Percentiles rank a stretch among this genome's conserved stretches.
These are phyloP conservation scores for Dusona sp. DNA, from an alignment of 2,888 invertebrate species.

Conservation along the genomic window DNA sequence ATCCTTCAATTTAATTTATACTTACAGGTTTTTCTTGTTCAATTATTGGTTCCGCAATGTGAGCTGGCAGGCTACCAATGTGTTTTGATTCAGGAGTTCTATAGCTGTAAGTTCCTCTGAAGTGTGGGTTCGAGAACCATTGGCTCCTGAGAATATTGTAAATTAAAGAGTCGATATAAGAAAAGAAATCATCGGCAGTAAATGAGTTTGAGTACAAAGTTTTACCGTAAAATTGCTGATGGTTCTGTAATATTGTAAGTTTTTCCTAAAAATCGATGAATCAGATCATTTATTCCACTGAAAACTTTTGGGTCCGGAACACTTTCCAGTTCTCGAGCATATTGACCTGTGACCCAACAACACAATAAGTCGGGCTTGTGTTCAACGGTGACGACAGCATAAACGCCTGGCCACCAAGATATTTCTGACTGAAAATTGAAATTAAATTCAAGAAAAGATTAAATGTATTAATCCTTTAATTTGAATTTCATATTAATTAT, in stretches of 20 bases:
- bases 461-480: not conserved
- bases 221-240: slow-evolving; percentile 85
- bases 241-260: slow-evolving; percentile 85
- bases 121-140: slow-evolving; percentile 90
- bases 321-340: slow-evolving; percentile 87
- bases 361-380: slow-evolving; percentile 87
- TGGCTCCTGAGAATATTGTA: slow-evolving; percentile 82
- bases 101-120: slow-evolving; percentile 90
- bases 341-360: slow-evolving; percentile 88
- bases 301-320: slow-evolving; percentile 86
- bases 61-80: slow-evolving; percentile 84
- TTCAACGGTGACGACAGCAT: slow-evolving; percentile 88
- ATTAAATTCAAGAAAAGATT: not conserved
- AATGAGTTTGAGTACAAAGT: slow-evolving; percentile 17
- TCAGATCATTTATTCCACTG: slow-evolving; percentile 83
- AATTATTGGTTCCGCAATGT: slow-evolving; percentile 86
- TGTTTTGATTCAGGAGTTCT: slow-evolving; percentile 84
- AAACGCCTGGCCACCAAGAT: slow-evolving; percentile 88
- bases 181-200: no score
- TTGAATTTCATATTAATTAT: not conserved
- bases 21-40: slow-evolving; percentile 81
- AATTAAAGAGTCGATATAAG: not conserved
- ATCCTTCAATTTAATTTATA: not conserved
- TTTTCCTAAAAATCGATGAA: slow-evolving; percentile 86
- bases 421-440: slow-evolving; percentile 77